Conservation (phyloP, 2,888 invertebrate genomes). For the Drosophila robusta region DNA sequence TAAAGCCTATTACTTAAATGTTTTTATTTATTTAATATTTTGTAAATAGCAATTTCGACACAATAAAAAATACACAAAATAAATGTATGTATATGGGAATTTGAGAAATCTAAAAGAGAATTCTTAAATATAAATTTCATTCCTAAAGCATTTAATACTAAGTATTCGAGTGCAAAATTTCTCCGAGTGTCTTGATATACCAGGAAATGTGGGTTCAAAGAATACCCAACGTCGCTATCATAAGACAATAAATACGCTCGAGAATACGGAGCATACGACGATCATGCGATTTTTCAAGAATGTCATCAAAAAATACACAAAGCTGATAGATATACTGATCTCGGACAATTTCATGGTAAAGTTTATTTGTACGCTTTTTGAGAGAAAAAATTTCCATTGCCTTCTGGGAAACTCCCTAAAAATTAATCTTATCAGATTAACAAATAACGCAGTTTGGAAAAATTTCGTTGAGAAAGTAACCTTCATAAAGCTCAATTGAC, state of each 20-base stretch:
- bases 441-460: not conserved
- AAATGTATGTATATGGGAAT: no score
- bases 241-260: conserved; percentile 6
- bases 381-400: conserved; percentile 1
- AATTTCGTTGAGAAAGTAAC: not conserved
- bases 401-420: conserved; percentile 12
- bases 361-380: conserved; percentile 1
- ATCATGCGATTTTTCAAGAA: conserved; percentile 5
- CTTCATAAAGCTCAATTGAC: not conserved
- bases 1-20: no score
- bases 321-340: conserved; percentile 17
- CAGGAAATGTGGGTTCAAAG: conserved; percentile 49
- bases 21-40: no score
- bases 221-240: conserved; percentile 29
- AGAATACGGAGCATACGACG: not conserved
- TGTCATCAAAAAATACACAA: conserved; percentile 15
- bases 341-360: conserved; percentile 4
- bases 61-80: no score
- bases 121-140: no score
- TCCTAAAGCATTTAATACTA: no score
- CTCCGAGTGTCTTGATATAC: conserved; percentile 16
- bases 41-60: no score
- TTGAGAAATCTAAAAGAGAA: no score
- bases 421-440: not conserved
- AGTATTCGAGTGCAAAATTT: no score